Conservation (phyloP, 2,113 vertebrate genomes). For the Xiphophorus hellerii region DNA sequence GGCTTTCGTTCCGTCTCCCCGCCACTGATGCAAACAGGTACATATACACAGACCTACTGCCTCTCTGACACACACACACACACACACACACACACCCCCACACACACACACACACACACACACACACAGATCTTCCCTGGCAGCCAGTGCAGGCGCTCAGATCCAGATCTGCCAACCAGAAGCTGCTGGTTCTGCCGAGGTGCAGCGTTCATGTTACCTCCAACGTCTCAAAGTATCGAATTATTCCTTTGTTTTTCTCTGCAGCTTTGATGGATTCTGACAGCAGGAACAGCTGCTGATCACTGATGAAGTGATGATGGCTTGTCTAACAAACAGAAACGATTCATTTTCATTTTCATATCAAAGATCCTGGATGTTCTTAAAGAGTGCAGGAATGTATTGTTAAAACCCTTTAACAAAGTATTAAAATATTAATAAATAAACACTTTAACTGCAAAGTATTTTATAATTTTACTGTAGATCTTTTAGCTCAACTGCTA, state of each 20-base stretch:
- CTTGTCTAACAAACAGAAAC: conserved; percentile 23
- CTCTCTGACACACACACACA: conserved; percentile 19
- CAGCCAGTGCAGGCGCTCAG: conserved; percentile 38
- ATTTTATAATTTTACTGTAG: too few relatives aligned
- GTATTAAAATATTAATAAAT: too few relatives aligned
- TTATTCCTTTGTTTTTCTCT: conserved; percentile 45
- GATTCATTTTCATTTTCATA: too few relatives aligned
- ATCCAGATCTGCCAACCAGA: conserved; percentile 56
- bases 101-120: conserved; percentile 13
- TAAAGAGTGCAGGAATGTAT: too few relatives aligned
- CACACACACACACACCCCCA: conserved; percentile 4
- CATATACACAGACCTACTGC: background rate
- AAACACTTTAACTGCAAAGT: too few relatives aligned
- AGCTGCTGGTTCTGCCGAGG: conserved; percentile 61
- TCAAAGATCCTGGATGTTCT: too few relatives aligned
- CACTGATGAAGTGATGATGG: conserved; percentile 29
- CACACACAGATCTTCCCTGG: conserved; percentile 49
- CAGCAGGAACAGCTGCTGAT: conserved; percentile 48
- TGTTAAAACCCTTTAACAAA: too few relatives aligned
- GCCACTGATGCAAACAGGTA: conserved; percentile 19
- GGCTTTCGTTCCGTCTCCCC: conserved; percentile 12
- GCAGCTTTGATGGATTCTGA: conserved; percentile 37
- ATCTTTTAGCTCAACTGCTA: too few relatives aligned
- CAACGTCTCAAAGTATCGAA: conserved; percentile 67
- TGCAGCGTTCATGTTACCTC: conserved; percentile 55